phyloP scores from a whole-genome alignment of 1,140 invertebrate genomes.

The Pseudomyrmex cubaensis region DNA sequence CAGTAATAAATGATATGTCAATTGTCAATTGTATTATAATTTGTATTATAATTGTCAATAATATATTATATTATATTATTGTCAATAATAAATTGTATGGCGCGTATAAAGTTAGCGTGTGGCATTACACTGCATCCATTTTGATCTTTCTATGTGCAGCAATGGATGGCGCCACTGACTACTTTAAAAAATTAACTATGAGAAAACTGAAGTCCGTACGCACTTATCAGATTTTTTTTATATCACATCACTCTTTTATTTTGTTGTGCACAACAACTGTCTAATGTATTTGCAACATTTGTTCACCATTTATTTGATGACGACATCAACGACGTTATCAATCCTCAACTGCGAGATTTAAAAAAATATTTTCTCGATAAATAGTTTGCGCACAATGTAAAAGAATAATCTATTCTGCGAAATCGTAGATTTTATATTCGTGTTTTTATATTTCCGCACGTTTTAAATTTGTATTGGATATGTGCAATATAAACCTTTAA shows the following conservation, averaged over 20 bases:
- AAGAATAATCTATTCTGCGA: not conserved
- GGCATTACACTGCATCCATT: conserved; percentile 20
- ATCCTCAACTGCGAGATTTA: not conserved
- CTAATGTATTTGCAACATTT: not conserved
- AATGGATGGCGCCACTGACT: conserved; percentile 63
- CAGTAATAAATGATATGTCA: not conserved
- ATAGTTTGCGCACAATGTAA: not conserved
- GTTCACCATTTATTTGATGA: not conserved
- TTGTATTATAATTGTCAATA: no score
- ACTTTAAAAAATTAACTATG: not conserved
- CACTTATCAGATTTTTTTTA: no score
- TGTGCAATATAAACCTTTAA: no score
- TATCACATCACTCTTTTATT: no score
- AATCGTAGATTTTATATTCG: not conserved
- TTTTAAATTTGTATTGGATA: not conserved
- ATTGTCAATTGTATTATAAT: no score
- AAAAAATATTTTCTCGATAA: conserved; percentile 15
- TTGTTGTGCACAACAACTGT: not conserved
- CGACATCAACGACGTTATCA: not conserved
- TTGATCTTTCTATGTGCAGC: conserved; percentile 33
- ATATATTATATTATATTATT: no score
- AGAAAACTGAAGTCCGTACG: not conserved
- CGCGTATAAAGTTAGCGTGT: conserved; percentile 38
- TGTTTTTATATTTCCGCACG: not conserved
- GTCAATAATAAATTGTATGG: not conserved